Percentiles rank a stretch among this genome's conserved stretches.
Conservation (phyloP, 2,888 invertebrate genomes). For the Cephus runcator region DNA sequence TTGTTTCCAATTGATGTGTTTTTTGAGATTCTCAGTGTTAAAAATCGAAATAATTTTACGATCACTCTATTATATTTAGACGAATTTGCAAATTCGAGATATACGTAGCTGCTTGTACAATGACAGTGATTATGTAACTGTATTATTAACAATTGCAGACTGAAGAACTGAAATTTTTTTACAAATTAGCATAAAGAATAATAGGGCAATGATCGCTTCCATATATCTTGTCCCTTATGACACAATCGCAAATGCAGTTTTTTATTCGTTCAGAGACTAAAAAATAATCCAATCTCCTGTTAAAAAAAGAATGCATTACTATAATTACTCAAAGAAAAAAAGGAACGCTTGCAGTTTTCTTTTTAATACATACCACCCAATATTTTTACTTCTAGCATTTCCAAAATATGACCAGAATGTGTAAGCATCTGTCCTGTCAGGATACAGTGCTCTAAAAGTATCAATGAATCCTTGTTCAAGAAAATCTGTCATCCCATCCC, state of each 20-base stretch:
- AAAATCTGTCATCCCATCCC: slow-evolving; percentile 89
- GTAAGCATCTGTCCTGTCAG: slow-evolving; percentile 83
- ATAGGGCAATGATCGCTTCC: slow-evolving; percentile 99
- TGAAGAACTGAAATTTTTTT: slow-evolving; percentile 27
- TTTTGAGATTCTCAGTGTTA: not conserved
- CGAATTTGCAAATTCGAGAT: not conserved
- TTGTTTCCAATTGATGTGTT: not conserved
- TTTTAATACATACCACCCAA: slow-evolving; percentile 82
- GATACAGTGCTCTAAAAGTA: slow-evolving; percentile 87
- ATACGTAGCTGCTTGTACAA: not conserved
- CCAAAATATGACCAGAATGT: slow-evolving; percentile 96
- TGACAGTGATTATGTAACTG: not conserved
- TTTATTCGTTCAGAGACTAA: slow-evolving; percentile 85
- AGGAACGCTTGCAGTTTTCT: not conserved
- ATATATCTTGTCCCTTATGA: slow-evolving; percentile 82
- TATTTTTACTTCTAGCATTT: slow-evolving; percentile 87
- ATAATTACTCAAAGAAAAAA: not conserved
- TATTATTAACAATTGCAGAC: not conserved
- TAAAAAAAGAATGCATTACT: slow-evolving; percentile 9
- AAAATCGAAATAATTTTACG: not conserved
- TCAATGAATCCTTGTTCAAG: slow-evolving; percentile 87
- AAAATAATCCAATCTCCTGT: slow-evolving; percentile 96
- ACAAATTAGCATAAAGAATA: slow-evolving; percentile 76
- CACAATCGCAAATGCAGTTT: slow-evolving; percentile 83
- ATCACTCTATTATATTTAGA: not conserved